These are phyloP conservation scores for Sorex maritimensis DNA, from an alignment of 2,797 vertebrate species.

Conservation along the genomic window DNA sequence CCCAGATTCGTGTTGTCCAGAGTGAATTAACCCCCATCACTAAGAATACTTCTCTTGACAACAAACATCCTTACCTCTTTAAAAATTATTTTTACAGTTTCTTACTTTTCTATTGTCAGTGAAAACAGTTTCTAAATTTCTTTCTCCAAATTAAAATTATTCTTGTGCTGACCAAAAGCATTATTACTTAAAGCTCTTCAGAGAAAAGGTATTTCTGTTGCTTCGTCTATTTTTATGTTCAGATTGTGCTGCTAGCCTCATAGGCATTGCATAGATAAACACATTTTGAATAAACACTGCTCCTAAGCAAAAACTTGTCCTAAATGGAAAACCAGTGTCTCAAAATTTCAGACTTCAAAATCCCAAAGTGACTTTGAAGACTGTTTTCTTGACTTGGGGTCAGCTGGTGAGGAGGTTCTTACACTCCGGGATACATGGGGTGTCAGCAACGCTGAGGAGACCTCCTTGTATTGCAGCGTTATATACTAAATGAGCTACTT, in stretches of 20 bases:
- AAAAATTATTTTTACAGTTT: background rate
- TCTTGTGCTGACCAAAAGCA: background rate
- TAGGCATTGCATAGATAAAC: background rate
- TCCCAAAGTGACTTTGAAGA: no score
- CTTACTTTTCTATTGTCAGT: background rate
- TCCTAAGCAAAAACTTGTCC: background rate
- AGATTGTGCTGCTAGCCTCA: conserved; percentile 10
- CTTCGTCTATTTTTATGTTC: conserved; percentile 45
- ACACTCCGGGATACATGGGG: no score
- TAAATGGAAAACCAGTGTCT: background rate
- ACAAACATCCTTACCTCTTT: background rate
- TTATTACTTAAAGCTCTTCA: background rate
- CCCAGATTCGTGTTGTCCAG: background rate
- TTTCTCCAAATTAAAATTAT: background rate
- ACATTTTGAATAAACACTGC: background rate
- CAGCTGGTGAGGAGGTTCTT: no score
- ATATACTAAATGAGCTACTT: no score
- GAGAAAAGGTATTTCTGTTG: background rate
- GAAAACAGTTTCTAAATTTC: conserved; percentile 2
- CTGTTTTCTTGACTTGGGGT: no score
- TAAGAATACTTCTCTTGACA: background rate
- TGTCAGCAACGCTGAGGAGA: no score
- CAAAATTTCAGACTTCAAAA: conserved; percentile 15
- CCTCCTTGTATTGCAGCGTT: no score
- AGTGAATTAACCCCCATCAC: background rate